Conservation (phyloP, 1,140 invertebrate genomes). For the Aricia agestis region DNA sequence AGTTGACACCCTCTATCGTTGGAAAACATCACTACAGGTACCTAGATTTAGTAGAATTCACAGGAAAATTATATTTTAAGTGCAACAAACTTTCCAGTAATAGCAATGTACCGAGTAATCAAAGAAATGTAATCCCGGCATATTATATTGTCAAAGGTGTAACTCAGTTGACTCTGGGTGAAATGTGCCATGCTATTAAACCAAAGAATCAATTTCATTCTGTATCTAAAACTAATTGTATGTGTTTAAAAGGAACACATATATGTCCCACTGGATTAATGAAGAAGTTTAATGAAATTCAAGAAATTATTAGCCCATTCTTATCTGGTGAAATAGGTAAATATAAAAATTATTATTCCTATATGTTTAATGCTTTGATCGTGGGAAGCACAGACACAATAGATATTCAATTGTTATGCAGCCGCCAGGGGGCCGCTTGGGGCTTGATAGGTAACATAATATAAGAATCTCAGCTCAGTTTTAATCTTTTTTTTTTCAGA, state of each 20-base stretch:
- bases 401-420: no score
- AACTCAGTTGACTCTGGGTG: slow-evolving; percentile 64
- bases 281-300: slow-evolving; percentile 60
- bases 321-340: slow-evolving; percentile 66
- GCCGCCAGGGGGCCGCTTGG: no score
- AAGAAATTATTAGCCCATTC: slow-evolving; percentile 65
- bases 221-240: background rate
- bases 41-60: slow-evolving; percentile 57
- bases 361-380: background rate
- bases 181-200: slow-evolving; percentile 58
- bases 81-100: slow-evolving; percentile 53
- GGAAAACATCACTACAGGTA: slow-evolving; percentile 66
- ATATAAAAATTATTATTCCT: slow-evolving; percentile 10
- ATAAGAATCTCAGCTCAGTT: background rate
- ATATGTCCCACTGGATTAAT: slow-evolving; percentile 60
- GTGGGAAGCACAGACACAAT: no score
- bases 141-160: slow-evolving; percentile 67
- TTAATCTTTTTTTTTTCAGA: slow-evolving; percentile 41
- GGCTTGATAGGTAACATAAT: no score
- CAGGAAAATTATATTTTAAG: slow-evolving; percentile 61
- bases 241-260: slow-evolving; percentile 1
- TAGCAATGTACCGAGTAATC: slow-evolving; percentile 20
- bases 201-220: slow-evolving; percentile 47
- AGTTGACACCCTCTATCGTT: slow-evolving; percentile 52
- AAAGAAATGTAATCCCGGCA: slow-evolving; percentile 41